Evolutionary conservation across 1,140 invertebrate genomes (phyloP).

Genomic region (Camponotus vicinus): DNA sequence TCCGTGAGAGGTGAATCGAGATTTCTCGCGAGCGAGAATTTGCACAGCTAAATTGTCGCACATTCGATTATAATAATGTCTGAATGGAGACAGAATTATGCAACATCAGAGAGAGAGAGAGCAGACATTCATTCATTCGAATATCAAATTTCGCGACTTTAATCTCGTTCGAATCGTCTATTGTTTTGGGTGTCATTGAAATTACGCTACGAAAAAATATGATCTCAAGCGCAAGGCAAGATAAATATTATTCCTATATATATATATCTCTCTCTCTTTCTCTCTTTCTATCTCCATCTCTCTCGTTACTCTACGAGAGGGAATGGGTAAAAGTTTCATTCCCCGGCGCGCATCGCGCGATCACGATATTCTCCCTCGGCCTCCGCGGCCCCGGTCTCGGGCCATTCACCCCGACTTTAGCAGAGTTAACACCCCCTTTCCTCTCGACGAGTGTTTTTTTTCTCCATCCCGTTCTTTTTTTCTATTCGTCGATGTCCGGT

Average conservation of each 20-base stretch:
- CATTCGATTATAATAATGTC: constrained; percentile 25
- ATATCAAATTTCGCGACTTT: constrained; percentile 33
- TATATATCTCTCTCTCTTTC: background rate
- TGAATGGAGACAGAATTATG: background rate
- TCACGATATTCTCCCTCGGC: constrained; percentile 53
- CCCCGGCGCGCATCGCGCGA: constrained; percentile 50
- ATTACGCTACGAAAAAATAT: constrained; percentile 51
- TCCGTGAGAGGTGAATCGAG: too few species aligned
- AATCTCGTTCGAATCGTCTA: constrained; percentile 27
- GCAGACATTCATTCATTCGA: background rate
- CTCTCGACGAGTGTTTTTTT: constrained; percentile 21
- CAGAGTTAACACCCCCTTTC: constrained; percentile 24
- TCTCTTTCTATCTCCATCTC: background rate
- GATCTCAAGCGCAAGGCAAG: constrained; percentile 33
- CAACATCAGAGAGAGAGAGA: background rate
- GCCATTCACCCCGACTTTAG: constrained; percentile 47
- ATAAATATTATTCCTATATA: constrained; percentile 58
- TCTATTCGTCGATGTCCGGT: constrained; percentile 39
- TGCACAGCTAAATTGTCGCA: background rate
- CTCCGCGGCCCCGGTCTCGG: constrained; percentile 26
- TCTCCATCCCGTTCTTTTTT: background rate
- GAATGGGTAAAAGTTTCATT: constrained; percentile 35
- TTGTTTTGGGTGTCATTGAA: constrained; percentile 30
- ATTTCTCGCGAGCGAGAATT: background rate
- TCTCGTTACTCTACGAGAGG: background rate